Conservation (phyloP, 2,888 invertebrate genomes). For the Iphiclides podalirius region DNA sequence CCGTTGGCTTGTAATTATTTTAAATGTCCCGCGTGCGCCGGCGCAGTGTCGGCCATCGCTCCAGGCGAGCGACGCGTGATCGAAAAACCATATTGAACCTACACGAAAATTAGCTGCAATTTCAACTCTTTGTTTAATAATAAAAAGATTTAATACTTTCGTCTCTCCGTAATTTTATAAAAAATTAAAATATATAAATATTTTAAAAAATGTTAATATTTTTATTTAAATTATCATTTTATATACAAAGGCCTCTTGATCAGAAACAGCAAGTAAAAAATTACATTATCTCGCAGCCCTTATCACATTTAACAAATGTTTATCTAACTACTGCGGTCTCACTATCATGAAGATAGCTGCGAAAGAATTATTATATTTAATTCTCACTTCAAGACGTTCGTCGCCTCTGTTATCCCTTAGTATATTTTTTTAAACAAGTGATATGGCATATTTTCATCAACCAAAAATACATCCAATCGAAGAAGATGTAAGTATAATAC, state of each 20-base stretch:
- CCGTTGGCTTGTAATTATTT: slow-evolving; percentile 80
- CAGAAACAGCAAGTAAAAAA: too few relatives aligned
- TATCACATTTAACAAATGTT: slow-evolving; percentile 15
- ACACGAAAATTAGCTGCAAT: slow-evolving; percentile 33
- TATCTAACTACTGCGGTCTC: slow-evolving; percentile 4
- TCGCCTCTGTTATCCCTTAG: slow-evolving; percentile 33
- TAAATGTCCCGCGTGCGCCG: slow-evolving; percentile 74
- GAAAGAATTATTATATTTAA: slow-evolving; percentile 30
- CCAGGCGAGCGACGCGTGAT: slow-evolving; percentile 62
- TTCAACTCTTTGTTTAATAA: slow-evolving; percentile 30
- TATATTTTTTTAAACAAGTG: slow-evolving; percentile 25
- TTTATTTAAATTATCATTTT: too few relatives aligned
- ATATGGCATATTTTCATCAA: slow-evolving; percentile 35
- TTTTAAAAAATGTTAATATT: background rate
- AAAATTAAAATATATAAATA: background rate
- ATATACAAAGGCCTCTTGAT: too few relatives aligned
- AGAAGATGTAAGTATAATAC: slow-evolving; percentile 44
- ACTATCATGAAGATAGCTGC: slow-evolving; percentile 16
- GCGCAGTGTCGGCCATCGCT: slow-evolving; percentile 47
- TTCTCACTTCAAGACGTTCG: slow-evolving; percentile 53
- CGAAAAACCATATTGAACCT: slow-evolving; percentile 71
- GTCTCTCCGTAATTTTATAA: slow-evolving; percentile 6
- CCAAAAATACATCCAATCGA: slow-evolving; percentile 44
- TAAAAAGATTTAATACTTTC: slow-evolving; percentile 9
- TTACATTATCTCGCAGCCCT: slow-evolving; percentile 2